Percentiles rank a stretch among this genome's conserved stretches.
Conservation (phyloP, 1,140 invertebrate genomes). For the Catajapyx aquilonaris region DNA sequence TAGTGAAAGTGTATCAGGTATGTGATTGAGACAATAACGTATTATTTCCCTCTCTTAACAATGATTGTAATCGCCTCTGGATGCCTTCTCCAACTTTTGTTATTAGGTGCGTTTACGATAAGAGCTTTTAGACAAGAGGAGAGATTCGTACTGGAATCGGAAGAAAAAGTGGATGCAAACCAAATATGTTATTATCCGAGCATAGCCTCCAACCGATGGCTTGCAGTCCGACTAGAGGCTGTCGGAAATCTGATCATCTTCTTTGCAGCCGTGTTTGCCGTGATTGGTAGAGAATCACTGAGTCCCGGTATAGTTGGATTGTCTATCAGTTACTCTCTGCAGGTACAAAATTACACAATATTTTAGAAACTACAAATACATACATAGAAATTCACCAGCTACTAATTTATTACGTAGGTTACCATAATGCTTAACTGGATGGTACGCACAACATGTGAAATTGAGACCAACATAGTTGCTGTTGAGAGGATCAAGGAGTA, state of each 20-base stretch:
- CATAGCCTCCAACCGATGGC: constrained; percentile 62
- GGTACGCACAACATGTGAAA: too few relatives aligned
- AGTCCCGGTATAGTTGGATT: constrained; percentile 28
- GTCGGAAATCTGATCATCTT: too few relatives aligned
- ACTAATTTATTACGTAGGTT: too few relatives aligned
- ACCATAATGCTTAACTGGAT: too few relatives aligned
- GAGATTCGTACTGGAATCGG: constrained; percentile 17
- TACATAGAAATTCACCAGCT: too few relatives aligned
- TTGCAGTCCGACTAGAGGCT: constrained; percentile 27
- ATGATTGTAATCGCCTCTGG: too few relatives aligned
- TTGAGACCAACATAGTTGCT: too few relatives aligned
- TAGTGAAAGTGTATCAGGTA: constrained; percentile 29
- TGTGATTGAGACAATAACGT: background rate
- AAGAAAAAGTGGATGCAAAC: constrained; percentile 19
- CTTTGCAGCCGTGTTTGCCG: constrained; percentile 26
- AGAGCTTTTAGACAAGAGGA: constrained; percentile 12
- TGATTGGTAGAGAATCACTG: constrained; percentile 19
- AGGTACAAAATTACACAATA: too few relatives aligned
- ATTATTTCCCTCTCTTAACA: too few relatives aligned
- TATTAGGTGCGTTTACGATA: constrained; percentile 14
- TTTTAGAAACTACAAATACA: too few relatives aligned
- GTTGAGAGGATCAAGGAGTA: too few relatives aligned
- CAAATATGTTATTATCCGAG: constrained; percentile 30
- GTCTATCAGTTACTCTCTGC: constrained; percentile 29
- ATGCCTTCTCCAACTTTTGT: too few relatives aligned